Base-by-base conservation (phyloP, 92 coral and sea anemone species). In the Plumapathes pennacea region DNA sequence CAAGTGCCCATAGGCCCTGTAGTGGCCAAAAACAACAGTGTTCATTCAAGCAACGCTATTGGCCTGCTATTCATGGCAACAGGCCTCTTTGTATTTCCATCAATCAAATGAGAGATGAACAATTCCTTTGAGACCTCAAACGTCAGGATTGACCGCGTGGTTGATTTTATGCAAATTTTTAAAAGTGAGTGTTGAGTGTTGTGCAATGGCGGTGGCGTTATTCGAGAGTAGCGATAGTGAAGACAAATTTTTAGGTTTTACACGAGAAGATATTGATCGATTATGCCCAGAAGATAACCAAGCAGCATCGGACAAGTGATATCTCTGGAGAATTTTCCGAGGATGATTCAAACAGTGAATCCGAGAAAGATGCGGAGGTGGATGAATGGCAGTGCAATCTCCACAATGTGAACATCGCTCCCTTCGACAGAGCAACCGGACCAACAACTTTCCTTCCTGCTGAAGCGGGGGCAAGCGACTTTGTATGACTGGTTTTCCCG, bases 381-480 rank as follows among this genome's bases (percentile, higher is more conserved):
- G n/a, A n/a, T n/a, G n/a, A 45, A 30, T 45, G 50, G 25, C 25
- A 14, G 25, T 0, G 50, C 15, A 30, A 10, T 45, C 26, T 14
- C 25, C n/a, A n/a, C n/a, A n/a, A n/a, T n/a, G n/a, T n/a, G n/a
- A n/a, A n/a, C n/a, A n/a, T n/a, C n/a, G n/a, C n/a, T n/a, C n/a
- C n/a, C n/a, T n/a, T n/a, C n/a, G n/a, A n/a, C n/a, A n/a, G n/a
- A n/a, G n/a, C n/a, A n/a, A 61, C 86, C 32, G 80, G 70, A 11
- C 36, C 74, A 15, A 42, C 55, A 10, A 54, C 79, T 10, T 8
- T 52, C n/a, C 29, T 78, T 18, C 46, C 74, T 15, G 74, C 62
- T 41, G 85, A 70, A 38, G 69, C 68, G 25, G 0, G 12, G 38
- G 42, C 44, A 29, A 42, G 9, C 25, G 29, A 46, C 20, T 62